Evolutionary conservation across 2,113 vertebrate species (phyloP).

Genomic region (Orthochromis malagaraziensis): DNA sequence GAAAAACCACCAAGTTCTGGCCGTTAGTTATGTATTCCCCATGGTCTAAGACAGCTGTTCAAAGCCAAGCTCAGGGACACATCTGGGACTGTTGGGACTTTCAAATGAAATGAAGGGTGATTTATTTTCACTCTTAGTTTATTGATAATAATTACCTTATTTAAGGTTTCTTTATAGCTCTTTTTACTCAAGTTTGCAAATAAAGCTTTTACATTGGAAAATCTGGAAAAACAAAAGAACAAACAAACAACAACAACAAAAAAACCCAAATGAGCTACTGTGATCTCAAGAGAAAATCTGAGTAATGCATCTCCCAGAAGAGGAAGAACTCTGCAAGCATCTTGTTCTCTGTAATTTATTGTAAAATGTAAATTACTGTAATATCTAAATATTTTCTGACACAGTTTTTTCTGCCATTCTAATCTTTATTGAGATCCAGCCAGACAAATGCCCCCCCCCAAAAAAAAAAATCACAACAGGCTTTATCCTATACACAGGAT

Average conservation of each 20-base stretch:
- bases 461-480: neutral
- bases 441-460: neutral
- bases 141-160: neutral
- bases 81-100: neutral
- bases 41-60: neutral
- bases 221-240: neutral
- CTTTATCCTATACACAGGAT: neutral
- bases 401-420: neutral
- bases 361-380: neutral
- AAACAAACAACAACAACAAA: neutral
- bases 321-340: neutral
- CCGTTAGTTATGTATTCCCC: neutral
- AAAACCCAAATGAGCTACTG: rapidly evolving
- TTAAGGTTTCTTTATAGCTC: neutral
- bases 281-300: neutral
- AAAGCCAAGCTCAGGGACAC: neutral
- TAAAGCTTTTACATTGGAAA: neutral
- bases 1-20: neutral
- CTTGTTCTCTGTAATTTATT: neutral
- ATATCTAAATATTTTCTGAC: neutral
- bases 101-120: neutral
- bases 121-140: neutral
- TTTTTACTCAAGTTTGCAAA: neutral
- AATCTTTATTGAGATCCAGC: neutral
- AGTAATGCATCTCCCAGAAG: neutral